Base-by-base conservation (phyloP, 2,797 vertebrate species). In the Propithecus deckenii region DNA sequence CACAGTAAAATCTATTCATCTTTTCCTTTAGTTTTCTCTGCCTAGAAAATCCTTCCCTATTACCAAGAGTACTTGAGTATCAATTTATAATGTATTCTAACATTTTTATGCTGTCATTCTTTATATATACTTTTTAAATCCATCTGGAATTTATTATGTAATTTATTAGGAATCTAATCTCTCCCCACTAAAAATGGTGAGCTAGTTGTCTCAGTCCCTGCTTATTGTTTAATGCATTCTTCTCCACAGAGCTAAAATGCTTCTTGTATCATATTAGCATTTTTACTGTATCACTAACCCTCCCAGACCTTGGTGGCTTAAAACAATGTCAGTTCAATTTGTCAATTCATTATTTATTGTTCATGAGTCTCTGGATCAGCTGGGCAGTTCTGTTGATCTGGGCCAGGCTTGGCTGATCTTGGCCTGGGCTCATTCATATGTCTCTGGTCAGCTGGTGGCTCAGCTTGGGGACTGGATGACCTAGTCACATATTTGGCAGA, bases 121-220 rank as follows among this genome's bases (percentile, higher is more conserved):
- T 94, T 89, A 83, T 79, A 57, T 86, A 61, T 86, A 57, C 41
- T 52, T 94, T 93, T 63, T n/a, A 12, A 96, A 86, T 72, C 43
- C 92, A 86, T 72, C 55, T 97, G 90, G 90, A 91, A 88, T 86
- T 63, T 79, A 89, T 96, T 96, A 89, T 96, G n/a, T 38, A 91
- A 83, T 86, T 95, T 89, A 86, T 55, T 80, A 50, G 67, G 61
- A 95, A 94, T 89, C 87, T 96, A 61, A 93, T 93, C 67, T 93
- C 61, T 91, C 65, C 41, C 32, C 35, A 32, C 90, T 86, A 90
- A 48, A 91, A 94, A 59, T 91, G 87, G 38, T 91, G 78, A 97
- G 61, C 55, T 81, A 67, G 69, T 74, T 91, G 48, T 85, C 75
- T 92, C 57, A 20, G 67, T 18, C 9, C 41, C 72, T 90, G 46